Percentiles rank a stretch among this genome's conserved stretches.
phyloP scores from a whole-genome alignment of 2,888 invertebrate genomes.

The Asteroscopus sphinx region DNA sequence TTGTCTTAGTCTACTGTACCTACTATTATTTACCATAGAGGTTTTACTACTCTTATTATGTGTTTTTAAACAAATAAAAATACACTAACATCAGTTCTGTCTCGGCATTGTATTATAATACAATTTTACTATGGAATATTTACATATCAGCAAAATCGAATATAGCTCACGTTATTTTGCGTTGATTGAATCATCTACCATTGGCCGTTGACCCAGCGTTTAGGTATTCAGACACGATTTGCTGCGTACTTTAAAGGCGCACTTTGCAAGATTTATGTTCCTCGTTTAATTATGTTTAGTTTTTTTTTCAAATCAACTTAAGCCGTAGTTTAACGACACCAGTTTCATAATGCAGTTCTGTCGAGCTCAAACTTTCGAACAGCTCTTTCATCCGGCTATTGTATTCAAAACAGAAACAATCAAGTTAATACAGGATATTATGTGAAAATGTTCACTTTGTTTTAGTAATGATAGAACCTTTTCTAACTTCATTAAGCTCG shows the following conservation, averaged over 20 bases:
- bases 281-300: too few species aligned
- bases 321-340: neutral
- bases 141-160: constrained; percentile 59
- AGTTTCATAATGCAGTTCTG: neutral
- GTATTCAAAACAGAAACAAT: constrained; percentile 43
- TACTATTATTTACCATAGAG: too few species aligned
- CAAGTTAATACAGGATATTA: neutral
- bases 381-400: constrained; percentile 32
- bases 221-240: constrained; percentile 9
- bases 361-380: constrained; percentile 16
- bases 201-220: constrained; percentile 61
- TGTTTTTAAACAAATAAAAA: neutral
- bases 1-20: too few species aligned
- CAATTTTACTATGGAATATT: constrained; percentile 41
- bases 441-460: neutral
- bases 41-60: too few species aligned
- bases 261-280: too few species aligned
- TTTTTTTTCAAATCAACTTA: too few species aligned
- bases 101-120: constrained; percentile 15
- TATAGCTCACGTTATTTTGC: constrained; percentile 40
- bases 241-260: neutral
- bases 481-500: neutral
- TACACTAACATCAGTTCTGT: neutral
- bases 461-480: neutral
- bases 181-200: constrained; percentile 62